Evolutionary conservation across 2,797 vertebrate species (phyloP), one percentile per base, ranked within the genome.

Genomic region (Loris lydekkerianus): DNA sequence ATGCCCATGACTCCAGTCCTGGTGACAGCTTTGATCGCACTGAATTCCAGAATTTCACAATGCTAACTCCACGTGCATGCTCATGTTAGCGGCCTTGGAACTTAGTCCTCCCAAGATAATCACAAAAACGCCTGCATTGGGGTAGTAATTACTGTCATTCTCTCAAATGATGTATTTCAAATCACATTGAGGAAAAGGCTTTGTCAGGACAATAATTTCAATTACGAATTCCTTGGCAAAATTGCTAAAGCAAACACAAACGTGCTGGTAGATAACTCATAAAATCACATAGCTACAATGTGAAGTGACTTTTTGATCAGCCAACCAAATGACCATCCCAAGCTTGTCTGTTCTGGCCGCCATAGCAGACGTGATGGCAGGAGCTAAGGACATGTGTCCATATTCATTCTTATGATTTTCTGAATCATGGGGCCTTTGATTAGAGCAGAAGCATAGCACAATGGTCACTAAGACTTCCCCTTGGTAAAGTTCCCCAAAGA

Each of bases 151-250:
- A 65, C 49, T 60, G 37, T 93, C 78, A 78, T 56, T 92, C 27
- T 86, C 29, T 25, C 56, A 80, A 82, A 91, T 75, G 34, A 94
- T 61, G 7, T 58, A 72, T 29, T 85, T 97, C 56, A n/a, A 78
- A 96, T 91, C 63, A 89, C 43, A 61, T 0, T 89, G 29, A 95
- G 20, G 21, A 86, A 97, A 96, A 90, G 25, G n/a, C 43, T 96
- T 91, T 91, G 72, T 72, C 53, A 80, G 60, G 34, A 89, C 63
- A 89, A 90, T 67, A 83, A 97, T 80, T 20, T 31, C 60, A 95
- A 73, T 89, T 89, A 93, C n/a, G 23, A 94, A 85, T 73, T 78
- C 77, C 46, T 95, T 34, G 69, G 69, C 15, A 91, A 95, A 94
- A 88, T 58, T 69, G 27, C 46, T 60, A 83, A 25, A 94, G 31